A percentile compares a stretch with the other conserved stretches of the same genome.
Evolutionary conservation across 2,113 vertebrate genomes (phyloP).

Genomic region (Athene cunicularia): DNA sequence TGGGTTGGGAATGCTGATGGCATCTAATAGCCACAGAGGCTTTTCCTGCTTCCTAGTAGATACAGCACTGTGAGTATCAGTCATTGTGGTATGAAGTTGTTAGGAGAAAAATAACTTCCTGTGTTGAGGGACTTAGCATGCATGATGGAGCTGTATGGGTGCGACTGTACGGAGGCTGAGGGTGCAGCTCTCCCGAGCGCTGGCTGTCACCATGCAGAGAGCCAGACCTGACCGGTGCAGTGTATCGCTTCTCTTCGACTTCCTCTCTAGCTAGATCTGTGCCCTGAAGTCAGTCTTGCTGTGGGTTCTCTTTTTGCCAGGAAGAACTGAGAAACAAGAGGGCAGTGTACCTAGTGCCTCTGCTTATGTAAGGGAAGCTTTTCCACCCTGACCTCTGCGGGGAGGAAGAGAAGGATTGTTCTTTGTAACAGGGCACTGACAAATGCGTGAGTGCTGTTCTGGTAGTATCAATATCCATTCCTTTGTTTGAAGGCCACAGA

Average conservation of each 20-base stretch:
- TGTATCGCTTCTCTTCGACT: not conserved
- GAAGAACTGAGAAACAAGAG: not conserved
- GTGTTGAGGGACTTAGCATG: slow-evolving; percentile 27
- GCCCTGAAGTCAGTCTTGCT: not conserved
- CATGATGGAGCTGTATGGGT: not conserved
- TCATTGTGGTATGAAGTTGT: slow-evolving; percentile 26
- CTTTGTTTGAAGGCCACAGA: not conserved
- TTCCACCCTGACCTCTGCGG: not conserved
- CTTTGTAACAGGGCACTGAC: not conserved
- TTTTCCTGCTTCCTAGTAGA: slow-evolving; percentile 41
- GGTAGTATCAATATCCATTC: not conserved
- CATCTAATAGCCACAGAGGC: slow-evolving; percentile 11
- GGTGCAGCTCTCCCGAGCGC: not conserved
- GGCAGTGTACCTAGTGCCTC: not conserved
- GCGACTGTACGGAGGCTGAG: not conserved
- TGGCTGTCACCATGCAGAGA: not conserved
- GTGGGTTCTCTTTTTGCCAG: not conserved
- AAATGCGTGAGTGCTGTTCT: not conserved
- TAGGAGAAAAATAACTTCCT: slow-evolving; percentile 55
- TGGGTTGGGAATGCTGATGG: slow-evolving; percentile 30
- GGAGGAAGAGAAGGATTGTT: not conserved
- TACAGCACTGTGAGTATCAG: not conserved
- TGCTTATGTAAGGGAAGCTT: not conserved
- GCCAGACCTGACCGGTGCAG: not conserved
- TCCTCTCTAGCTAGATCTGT: not conserved